Evolutionary conservation across 92 coral and sea anemone genomes (phyloP).

Genomic region (Diadumene lineata): DNA sequence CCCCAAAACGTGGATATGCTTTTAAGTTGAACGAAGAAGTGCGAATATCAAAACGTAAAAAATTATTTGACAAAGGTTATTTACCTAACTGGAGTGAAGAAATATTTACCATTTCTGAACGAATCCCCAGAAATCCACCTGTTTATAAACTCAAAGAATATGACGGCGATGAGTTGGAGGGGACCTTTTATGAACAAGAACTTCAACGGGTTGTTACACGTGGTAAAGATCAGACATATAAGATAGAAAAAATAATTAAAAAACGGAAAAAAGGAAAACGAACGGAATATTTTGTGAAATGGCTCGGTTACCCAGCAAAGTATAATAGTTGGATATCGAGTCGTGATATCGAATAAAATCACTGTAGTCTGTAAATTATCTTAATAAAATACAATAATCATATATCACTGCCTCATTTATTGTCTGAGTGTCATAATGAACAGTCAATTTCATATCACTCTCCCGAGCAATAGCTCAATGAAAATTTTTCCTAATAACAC

Average conservation of each 20-base stretch:
- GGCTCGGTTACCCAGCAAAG: constrained; percentile 31
- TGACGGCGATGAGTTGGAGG: constrained; percentile 30
- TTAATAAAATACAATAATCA: background rate
- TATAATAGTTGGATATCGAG: constrained; percentile 21
- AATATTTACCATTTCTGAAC: constrained; percentile 27
- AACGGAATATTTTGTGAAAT: constrained; percentile 16
- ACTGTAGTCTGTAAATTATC: background rate
- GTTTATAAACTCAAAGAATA: constrained; percentile 23
- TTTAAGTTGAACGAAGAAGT: constrained; percentile 32
- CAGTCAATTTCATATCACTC: background rate
- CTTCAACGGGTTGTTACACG: constrained; percentile 12
- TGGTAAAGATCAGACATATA: constrained; percentile 19
- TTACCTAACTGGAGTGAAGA: constrained; percentile 47
- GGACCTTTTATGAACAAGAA: constrained; percentile 48
- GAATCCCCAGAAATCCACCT: constrained; percentile 33
- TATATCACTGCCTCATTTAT: background rate
- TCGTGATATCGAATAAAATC: background rate
- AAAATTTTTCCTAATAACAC: constrained; percentile 26
- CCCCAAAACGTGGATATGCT: background rate
- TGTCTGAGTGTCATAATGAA: background rate
- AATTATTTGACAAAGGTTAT: constrained; percentile 31
- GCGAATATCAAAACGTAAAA: constrained; percentile 16
- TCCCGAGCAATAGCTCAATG: constrained; percentile 3
- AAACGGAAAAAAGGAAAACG: constrained; percentile 11
- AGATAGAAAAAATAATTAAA: constrained; percentile 23